Evolutionary conservation across 2,797 vertebrate genomes (phyloP).

Genomic region (Epinephelus malabaricus): DNA sequence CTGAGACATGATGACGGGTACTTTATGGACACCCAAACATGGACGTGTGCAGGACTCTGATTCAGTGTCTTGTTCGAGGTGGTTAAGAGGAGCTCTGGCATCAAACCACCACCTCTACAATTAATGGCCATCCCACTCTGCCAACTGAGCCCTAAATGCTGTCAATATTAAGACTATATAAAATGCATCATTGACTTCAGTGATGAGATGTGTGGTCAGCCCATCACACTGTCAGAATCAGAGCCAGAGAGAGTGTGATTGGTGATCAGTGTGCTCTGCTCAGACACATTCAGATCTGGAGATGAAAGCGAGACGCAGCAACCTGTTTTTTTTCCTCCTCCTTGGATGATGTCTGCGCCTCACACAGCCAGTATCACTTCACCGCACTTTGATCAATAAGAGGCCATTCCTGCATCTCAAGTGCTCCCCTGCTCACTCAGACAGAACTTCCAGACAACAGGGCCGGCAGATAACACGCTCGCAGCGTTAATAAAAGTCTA

Average conservation of each 20-base stretch:
- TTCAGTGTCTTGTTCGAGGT: no score
- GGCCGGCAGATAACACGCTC: background rate
- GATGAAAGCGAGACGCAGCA: slow-evolving; percentile 6
- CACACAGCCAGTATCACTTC: slow-evolving; percentile 6
- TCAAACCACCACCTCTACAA: background rate
- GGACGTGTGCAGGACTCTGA: no score
- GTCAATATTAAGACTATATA: background rate
- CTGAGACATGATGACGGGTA: no score
- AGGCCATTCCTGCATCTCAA: slow-evolving; percentile 16
- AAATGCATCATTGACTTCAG: slow-evolving; percentile 1
- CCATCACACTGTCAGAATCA: background rate
- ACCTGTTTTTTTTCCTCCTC: background rate
- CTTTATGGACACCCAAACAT: no score
- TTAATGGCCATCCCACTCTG: background rate
- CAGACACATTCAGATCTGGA: background rate
- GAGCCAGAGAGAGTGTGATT: background rate
- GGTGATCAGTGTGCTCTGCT: background rate
- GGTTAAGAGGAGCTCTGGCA: background rate
- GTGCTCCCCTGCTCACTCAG: background rate
- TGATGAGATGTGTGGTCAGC: background rate
- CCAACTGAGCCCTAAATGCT: background rate
- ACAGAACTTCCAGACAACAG: slow-evolving; percentile 16
- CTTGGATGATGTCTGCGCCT: background rate
- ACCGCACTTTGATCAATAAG: slow-evolving; percentile 33
- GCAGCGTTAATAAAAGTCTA: slow-evolving; percentile 7